phyloP scores from a whole-genome alignment of 2,113 vertebrate species.

The Bungarus multicinctus region DNA sequence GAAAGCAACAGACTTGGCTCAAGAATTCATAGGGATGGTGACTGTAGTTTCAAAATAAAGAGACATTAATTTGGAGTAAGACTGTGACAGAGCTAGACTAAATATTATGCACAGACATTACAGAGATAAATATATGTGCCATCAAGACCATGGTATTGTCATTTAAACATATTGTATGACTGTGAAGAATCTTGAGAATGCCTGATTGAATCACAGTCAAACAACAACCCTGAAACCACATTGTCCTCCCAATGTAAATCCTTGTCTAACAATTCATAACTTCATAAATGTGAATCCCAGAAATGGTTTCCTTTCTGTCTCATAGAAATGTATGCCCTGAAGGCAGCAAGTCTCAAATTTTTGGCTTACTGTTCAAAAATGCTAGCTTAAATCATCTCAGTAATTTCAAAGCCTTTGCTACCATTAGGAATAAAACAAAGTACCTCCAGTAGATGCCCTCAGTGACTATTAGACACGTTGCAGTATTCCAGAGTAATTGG shows the following conservation, averaged over 20 bases:
- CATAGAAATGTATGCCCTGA: neutral
- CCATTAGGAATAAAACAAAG: neutral
- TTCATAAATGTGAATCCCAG: neutral
- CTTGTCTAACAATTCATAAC: neutral
- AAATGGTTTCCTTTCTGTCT: neutral
- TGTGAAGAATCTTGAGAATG: neutral
- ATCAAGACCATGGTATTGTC: neutral
- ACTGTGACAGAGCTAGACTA: neutral
- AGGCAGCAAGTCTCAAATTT: neutral
- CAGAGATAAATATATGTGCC: neutral
- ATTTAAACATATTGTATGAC: neutral
- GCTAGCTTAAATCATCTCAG: neutral
- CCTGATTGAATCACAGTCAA: neutral
- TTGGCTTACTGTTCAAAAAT: neutral
- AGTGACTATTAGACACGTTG: neutral
- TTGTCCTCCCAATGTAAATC: neutral
- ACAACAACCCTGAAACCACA: neutral
- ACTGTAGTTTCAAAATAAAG: neutral
- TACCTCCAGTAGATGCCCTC: neutral
- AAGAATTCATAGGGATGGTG: neutral
- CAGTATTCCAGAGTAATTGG: neutral
- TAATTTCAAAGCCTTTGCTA: neutral
- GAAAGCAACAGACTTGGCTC: neutral
- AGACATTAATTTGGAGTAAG: neutral
- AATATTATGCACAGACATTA: neutral